These are phyloP conservation scores for Chrysotoxum bicinctum DNA, from an alignment of 2,888 invertebrate species.

Conservation along the genomic window DNA sequence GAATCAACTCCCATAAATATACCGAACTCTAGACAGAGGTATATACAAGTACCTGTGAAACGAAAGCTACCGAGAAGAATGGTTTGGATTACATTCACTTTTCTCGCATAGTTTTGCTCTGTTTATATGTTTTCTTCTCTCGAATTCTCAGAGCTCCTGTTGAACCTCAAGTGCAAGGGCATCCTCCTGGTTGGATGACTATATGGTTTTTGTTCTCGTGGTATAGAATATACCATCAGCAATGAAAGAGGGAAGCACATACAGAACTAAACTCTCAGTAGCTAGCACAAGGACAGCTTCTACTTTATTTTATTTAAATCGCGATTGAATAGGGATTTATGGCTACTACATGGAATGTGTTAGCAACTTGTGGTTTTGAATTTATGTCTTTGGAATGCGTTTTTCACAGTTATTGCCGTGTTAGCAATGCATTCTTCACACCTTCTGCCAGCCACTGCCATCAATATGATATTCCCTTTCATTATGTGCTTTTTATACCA, in stretches of 20 bases:
- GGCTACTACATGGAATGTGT: conserved; percentile 65
- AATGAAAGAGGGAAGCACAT: background rate
- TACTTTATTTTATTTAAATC: conserved; percentile 70
- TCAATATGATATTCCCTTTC: conserved; percentile 17
- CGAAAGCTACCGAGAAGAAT: background rate
- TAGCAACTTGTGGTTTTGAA: conserved; percentile 67
- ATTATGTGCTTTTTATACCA: conserved; percentile 25
- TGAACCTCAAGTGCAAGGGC: conserved; percentile 71
- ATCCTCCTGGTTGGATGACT: conserved; percentile 19
- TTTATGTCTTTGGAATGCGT: conserved; percentile 59
- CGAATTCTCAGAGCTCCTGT: conserved; percentile 41
- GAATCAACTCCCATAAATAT: conserved; percentile 66
- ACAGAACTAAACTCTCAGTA: background rate
- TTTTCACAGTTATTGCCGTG: conserved; percentile 22
- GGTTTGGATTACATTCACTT: conserved; percentile 35
- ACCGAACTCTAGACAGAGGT: conserved; percentile 14
- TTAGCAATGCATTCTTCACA: background rate
- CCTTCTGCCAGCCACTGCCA: background rate
- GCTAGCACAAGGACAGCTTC: conserved; percentile 14
- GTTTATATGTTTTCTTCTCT: conserved; percentile 13
- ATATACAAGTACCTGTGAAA: background rate
- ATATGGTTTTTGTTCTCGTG: background rate
- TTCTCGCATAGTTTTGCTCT: background rate
- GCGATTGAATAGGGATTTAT: conserved; percentile 70
- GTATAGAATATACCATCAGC: background rate